These are phyloP conservation scores for Lasiommata megera DNA, from an alignment of 2,888 invertebrate species.

Conservation along the genomic window DNA sequence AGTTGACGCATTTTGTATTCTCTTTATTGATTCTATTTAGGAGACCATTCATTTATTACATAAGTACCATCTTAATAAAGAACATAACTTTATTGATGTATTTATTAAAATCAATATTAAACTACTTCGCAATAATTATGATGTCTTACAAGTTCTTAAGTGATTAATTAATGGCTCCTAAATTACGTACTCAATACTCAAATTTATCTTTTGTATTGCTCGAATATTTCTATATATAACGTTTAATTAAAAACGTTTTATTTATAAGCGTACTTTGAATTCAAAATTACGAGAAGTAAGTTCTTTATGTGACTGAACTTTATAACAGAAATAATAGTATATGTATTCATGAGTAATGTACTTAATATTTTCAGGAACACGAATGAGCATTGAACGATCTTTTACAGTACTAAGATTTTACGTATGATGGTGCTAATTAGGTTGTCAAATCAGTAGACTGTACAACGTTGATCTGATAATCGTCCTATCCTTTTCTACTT, in stretches of 20 bases:
- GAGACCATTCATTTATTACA: neutral
- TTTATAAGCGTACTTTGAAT: neutral
- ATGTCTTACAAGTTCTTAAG: neutral
- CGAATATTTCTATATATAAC: neutral
- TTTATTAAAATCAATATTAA: too few species aligned
- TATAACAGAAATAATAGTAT: neutral
- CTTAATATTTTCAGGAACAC: neutral
- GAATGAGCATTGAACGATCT: neutral
- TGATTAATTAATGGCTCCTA: neutral
- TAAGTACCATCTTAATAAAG: too few species aligned
- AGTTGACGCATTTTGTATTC: too few species aligned
- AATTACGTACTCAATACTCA: neutral
- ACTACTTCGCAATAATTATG: neutral
- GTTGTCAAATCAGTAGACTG: too few species aligned
- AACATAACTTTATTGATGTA: too few species aligned
- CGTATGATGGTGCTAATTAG: too few species aligned
- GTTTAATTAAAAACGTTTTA: neutral
- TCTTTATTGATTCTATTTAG: too few species aligned
- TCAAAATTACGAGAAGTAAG: neutral
- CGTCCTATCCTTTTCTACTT: too few species aligned
- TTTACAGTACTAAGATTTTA: neutral
- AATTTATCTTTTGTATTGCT: neutral
- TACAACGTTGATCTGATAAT: too few species aligned
- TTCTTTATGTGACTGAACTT: neutral
- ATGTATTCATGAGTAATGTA: neutral